Percentiles rank a stretch among this genome's conserved stretches.
Conservation (phyloP, 2,797 vertebrate genomes). For the Steatocranus sp. region DNA sequence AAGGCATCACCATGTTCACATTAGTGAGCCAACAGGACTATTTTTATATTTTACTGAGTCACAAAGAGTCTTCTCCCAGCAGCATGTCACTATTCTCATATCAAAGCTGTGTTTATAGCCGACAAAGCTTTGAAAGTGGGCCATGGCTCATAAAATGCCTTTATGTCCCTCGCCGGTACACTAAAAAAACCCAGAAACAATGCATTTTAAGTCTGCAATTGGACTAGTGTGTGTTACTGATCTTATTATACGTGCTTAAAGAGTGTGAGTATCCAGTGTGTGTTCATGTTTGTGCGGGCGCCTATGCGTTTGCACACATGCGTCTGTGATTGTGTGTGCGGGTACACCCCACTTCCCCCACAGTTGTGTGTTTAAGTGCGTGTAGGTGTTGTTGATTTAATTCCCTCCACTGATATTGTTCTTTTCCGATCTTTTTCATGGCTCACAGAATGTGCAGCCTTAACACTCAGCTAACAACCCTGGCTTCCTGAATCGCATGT, state of each 20-base stretch:
- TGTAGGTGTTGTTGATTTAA: slow-evolving; percentile 70
- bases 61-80: slow-evolving; percentile 69
- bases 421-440: slow-evolving; percentile 50
- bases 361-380: slow-evolving; percentile 49
- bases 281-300: background rate
- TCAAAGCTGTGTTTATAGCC: slow-evolving; percentile 71
- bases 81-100: slow-evolving; percentile 70
- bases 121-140: slow-evolving; percentile 73
- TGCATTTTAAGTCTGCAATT: slow-evolving; percentile 63
- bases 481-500: slow-evolving; percentile 72
- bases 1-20: slow-evolving; percentile 59
- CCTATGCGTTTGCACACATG: background rate
- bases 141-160: slow-evolving; percentile 69
- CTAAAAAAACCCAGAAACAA: slow-evolving; percentile 61
- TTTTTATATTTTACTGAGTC: slow-evolving; percentile 72
- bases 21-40: slow-evolving; percentile 63
- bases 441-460: slow-evolving; percentile 65
- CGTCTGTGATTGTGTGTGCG: slow-evolving; percentile 14
- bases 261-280: slow-evolving; percentile 1
- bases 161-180: slow-evolving; percentile 63
- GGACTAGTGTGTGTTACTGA: slow-evolving; percentile 38
- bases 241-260: slow-evolving; percentile 41
- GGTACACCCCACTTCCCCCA: slow-evolving; percentile 16
- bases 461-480: slow-evolving; percentile 72
- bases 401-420: slow-evolving; percentile 67